These are phyloP conservation scores for Allophyes oxyacanthae DNA, from an alignment of 2,888 invertebrate species.

Conservation along the genomic window DNA sequence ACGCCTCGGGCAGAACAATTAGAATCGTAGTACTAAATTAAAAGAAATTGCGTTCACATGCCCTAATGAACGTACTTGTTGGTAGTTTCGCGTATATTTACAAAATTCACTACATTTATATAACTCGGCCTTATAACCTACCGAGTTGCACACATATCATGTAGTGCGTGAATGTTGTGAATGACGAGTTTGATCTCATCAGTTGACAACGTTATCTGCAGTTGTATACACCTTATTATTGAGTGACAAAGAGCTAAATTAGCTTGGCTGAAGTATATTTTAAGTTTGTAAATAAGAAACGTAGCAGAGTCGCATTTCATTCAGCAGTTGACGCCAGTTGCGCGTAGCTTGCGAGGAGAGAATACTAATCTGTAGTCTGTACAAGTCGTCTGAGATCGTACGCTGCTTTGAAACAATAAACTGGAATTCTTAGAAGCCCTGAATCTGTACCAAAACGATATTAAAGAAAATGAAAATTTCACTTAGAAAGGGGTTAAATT, in stretches of 20 bases:
- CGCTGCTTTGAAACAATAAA: slow-evolving; percentile 39
- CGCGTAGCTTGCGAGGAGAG: slow-evolving; percentile 54
- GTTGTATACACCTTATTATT: slow-evolving; percentile 37
- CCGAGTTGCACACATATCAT: slow-evolving; percentile 75
- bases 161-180: slow-evolving; percentile 81
- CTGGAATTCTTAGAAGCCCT: slow-evolving; percentile 25
- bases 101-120: slow-evolving; percentile 68
- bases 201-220: slow-evolving; percentile 42
- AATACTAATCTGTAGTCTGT: slow-evolving; percentile 61
- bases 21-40: slow-evolving; percentile 24
- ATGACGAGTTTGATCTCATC: slow-evolving; percentile 72
- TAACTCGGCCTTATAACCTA: slow-evolving; percentile 82
- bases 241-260: slow-evolving; percentile 52
- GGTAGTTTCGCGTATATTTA: slow-evolving; percentile 52
- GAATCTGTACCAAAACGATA: not conserved
- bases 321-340: slow-evolving; percentile 68
- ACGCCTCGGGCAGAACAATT: slow-evolving; percentile 28
- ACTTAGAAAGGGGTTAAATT: too few species aligned
- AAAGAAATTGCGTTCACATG: slow-evolving; percentile 31
- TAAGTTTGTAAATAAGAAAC: slow-evolving; percentile 60
- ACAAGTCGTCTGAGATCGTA: slow-evolving; percentile 18
- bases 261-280: slow-evolving; percentile 34
- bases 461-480: too few species aligned
- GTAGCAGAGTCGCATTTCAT: slow-evolving; percentile 67
- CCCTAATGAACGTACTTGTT: slow-evolving; percentile 35